Conservation (phyloP, 2,113 vertebrate genomes). For the Xiphophorus hellerii region DNA sequence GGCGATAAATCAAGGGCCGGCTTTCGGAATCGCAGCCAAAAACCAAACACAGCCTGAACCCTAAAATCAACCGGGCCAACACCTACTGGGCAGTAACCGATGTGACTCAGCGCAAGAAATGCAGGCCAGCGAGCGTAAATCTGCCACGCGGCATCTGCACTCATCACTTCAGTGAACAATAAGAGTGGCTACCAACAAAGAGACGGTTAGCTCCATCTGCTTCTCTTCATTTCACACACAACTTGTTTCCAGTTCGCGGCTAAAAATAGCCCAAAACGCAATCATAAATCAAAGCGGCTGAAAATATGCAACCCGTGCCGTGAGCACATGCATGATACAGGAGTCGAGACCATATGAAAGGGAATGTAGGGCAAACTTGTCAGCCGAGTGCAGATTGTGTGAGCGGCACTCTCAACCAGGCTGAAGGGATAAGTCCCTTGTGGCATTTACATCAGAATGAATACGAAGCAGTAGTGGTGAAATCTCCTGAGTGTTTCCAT, state of each 20-base stretch:
- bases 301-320: constrained; percentile 42
- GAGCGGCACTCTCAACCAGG: constrained; percentile 22
- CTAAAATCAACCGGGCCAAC: background rate
- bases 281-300: constrained; percentile 66
- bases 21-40: constrained; percentile 40
- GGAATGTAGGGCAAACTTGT: constrained; percentile 52
- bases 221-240: constrained; percentile 32
- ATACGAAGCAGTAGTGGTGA: constrained; percentile 21
- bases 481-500: constrained; percentile 25
- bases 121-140: constrained; percentile 19
- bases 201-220: constrained; percentile 44
- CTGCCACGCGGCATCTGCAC: background rate
- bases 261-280: constrained; percentile 61
- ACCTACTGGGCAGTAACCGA: background rate
- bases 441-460: constrained; percentile 25
- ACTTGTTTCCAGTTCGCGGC: constrained; percentile 22
- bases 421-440: constrained; percentile 5
- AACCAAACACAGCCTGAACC: constrained; percentile 51
- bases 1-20: constrained; percentile 21
- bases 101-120: constrained; percentile 44
- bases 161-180: constrained; percentile 23
- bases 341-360: constrained; percentile 35
- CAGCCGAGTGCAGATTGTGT: constrained; percentile 17
- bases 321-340: constrained; percentile 8
- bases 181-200: constrained; percentile 9